Evolutionary conservation across 64 coral and sea anemone species (phyloP).

Genomic region (Platygyra sinensis): DNA sequence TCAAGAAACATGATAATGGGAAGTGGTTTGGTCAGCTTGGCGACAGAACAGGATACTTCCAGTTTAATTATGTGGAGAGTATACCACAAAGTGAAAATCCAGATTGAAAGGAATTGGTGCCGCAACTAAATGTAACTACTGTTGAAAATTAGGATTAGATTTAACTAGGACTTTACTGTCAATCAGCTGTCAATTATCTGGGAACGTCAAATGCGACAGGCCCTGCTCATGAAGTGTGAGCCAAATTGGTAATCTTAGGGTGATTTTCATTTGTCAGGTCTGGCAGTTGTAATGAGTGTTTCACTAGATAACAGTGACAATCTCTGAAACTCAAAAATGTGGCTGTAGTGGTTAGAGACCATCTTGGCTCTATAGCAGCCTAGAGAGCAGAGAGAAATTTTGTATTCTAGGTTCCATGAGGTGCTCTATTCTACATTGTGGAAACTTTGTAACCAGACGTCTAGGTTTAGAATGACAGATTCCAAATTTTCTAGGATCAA

Average conservation of each 20-base stretch:
- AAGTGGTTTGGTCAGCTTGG: conserved; percentile 97
- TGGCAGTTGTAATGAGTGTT: neutral
- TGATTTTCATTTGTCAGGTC: neutral
- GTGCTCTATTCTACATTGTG: too few relatives aligned
- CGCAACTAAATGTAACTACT: neutral
- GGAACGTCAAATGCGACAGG: neutral
- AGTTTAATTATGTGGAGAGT: conserved; percentile 82
- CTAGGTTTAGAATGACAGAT: too few relatives aligned
- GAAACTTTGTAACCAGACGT: too few relatives aligned
- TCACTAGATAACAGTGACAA: neutral
- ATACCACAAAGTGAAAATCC: conserved; percentile 13
- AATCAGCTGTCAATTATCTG: conserved; percentile 6
- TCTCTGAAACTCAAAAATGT: too few relatives aligned
- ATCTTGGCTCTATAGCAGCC: too few relatives aligned
- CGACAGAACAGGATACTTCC: conserved; percentile 89
- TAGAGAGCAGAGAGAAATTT: too few relatives aligned
- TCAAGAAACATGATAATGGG: conserved; percentile 94
- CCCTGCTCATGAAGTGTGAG: neutral
- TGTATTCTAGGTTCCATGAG: too few relatives aligned
- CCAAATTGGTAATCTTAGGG: neutral
- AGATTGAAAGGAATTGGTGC: neutral
- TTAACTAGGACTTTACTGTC: neutral
- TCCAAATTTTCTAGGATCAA: too few relatives aligned
- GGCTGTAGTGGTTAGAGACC: too few relatives aligned
- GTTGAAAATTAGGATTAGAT: neutral